Percentiles rank a stretch among this genome's conserved stretches.
Evolutionary conservation across 23 tunicate genomes (phyloP).

Genomic region (Oikopleura albicans): DNA sequence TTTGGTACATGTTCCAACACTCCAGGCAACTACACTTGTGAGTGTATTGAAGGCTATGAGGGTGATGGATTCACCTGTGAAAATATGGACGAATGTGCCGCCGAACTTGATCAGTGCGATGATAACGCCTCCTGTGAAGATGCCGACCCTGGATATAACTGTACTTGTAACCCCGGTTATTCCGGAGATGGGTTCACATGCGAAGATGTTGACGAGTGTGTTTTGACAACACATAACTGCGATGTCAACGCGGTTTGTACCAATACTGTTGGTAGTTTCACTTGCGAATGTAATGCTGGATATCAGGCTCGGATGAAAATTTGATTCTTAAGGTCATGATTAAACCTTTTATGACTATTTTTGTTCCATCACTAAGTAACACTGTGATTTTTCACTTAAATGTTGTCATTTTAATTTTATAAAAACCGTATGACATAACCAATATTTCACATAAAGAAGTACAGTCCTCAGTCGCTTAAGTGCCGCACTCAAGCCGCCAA

Average conservation of each 20-base stretch:
- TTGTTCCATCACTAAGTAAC: too few relatives aligned
- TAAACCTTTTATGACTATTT: too few relatives aligned
- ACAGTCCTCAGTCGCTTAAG: too few relatives aligned
- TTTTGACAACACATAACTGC: not conserved
- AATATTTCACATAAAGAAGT: too few relatives aligned
- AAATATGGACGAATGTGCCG: slow-evolving; percentile 4
- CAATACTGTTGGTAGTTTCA: not conserved
- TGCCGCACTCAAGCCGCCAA: too few relatives aligned
- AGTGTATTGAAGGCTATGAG: not conserved
- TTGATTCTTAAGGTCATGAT: too few relatives aligned
- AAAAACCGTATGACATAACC: too few relatives aligned
- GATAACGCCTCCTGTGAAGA: not conserved
- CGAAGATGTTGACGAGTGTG: not conserved
- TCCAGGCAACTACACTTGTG: not conserved
- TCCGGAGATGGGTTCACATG: not conserved
- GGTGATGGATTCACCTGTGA: not conserved
- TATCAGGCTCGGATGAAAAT: too few relatives aligned
- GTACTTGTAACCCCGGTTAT: slow-evolving; percentile 10
- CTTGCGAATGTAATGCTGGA: not conserved
- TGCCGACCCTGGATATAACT: not conserved
- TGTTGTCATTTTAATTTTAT: too few relatives aligned
- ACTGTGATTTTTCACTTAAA: too few relatives aligned
- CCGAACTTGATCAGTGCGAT: not conserved
- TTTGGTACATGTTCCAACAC: not conserved
- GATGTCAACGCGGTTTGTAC: not conserved